phyloP scores from a whole-genome alignment of 2,113 vertebrate species.

The Glaucomys volans region DNA sequence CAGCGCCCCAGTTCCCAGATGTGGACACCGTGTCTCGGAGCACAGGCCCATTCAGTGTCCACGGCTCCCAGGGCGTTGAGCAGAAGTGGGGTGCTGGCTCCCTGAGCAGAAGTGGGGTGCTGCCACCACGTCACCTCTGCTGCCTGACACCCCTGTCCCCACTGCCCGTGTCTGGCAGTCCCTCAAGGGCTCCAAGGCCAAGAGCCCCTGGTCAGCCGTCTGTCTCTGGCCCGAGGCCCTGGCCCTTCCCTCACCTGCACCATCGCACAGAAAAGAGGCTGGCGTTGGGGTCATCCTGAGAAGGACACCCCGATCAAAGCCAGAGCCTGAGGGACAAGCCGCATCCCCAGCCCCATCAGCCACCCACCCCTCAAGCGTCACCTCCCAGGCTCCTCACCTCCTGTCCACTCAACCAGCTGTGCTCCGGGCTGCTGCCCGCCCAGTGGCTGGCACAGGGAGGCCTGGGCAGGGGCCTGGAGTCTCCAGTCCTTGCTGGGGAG shows the following conservation, averaged over 20 bases:
- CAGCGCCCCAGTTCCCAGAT: neutral
- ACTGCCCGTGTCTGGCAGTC: too few species aligned
- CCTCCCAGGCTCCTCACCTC: neutral
- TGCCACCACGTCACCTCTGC: neutral
- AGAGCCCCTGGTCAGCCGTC: too few species aligned
- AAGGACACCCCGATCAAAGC: neutral
- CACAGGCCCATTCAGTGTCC: too few species aligned
- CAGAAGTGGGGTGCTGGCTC: neutral
- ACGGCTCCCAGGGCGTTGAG: slow-evolving; percentile 44
- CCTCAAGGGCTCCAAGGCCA: neutral
- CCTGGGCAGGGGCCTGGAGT: neutral
- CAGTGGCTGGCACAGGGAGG: neutral
- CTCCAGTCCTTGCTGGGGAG: neutral
- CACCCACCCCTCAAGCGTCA: neutral
- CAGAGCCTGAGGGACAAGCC: neutral
- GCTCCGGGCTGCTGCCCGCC: too few species aligned
- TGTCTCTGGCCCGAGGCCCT: neutral
- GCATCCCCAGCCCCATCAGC: neutral
- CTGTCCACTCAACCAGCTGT: neutral
- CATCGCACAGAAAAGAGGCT: neutral
- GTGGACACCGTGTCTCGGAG: neutral
- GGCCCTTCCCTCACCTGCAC: neutral
- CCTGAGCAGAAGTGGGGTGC: too few species aligned
- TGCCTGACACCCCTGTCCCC: accelerated
- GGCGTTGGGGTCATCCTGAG: accelerated